These are phyloP conservation scores for Hylaeus volcanicus DNA, from an alignment of 1,140 invertebrate genomes.

Conservation along the genomic window DNA sequence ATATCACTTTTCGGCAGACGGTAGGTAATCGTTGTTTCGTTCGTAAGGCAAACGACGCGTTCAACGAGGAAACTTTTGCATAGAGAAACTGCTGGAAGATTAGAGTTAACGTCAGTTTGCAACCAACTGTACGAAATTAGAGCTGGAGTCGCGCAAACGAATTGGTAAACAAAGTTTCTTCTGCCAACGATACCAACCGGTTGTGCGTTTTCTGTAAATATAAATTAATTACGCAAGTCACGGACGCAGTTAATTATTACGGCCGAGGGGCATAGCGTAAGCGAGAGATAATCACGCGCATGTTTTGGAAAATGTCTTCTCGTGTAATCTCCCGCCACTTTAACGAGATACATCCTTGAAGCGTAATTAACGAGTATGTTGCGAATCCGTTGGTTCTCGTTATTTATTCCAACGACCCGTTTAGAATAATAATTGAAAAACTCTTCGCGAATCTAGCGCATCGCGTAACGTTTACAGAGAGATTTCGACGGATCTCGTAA, in stretches of 20 bases:
- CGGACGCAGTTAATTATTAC: not conserved
- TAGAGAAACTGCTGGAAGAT: no score
- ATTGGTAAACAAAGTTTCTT: not conserved
- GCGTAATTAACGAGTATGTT: slow-evolving; percentile 22
- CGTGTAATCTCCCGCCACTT: not conserved
- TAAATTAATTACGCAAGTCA: slow-evolving; percentile 38
- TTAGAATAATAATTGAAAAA: no score
- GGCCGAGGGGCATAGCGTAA: not conserved
- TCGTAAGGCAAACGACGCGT: no score
- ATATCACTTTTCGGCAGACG: not conserved
- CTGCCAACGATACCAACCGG: not conserved
- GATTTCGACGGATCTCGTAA: not conserved
- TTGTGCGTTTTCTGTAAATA: not conserved
- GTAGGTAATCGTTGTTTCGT: no score
- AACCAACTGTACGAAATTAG: no score
- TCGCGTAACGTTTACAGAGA: not conserved
- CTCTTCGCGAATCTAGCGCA: not conserved
- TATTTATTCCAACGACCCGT: no score
- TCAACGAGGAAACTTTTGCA: no score
- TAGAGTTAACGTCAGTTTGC: no score
- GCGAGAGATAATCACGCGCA: slow-evolving; percentile 8
- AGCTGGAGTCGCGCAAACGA: not conserved
- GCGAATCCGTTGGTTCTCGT: not conserved
- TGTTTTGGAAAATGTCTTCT: slow-evolving; percentile 35
- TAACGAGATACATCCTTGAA: slow-evolving; percentile 27